phyloP scores from a whole-genome alignment of 2,113 vertebrate genomes.

The Lycaon pictus region DNA sequence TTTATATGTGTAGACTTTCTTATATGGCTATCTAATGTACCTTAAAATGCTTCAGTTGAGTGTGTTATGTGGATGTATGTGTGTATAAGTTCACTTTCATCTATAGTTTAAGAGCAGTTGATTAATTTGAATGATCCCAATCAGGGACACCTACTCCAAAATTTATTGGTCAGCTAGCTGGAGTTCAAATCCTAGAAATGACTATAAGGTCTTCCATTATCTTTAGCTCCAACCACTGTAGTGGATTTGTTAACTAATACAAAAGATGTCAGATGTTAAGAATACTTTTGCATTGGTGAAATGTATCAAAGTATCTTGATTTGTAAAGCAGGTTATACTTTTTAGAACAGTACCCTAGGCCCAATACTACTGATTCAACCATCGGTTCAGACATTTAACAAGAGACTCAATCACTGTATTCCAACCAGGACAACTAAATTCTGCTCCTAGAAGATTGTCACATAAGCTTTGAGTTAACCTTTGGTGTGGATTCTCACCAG shows the following conservation, averaged over 20 bases:
- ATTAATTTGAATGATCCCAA: neutral
- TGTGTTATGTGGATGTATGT: neutral
- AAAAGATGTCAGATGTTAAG: neutral
- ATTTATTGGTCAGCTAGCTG: neutral
- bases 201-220: neutral
- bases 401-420: neutral
- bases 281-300: neutral
- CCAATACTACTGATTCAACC: neutral
- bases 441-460: neutral
- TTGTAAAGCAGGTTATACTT: neutral
- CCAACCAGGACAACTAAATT: neutral
- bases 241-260: neutral
- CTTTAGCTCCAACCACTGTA: neutral
- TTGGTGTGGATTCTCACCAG: neutral
- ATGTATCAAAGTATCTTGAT: neutral
- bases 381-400: neutral
- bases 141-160: neutral
- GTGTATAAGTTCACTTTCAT: neutral
- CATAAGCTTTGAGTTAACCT: neutral
- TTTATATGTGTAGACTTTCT: neutral
- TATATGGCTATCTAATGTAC: neutral
- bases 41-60: neutral
- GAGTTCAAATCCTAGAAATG: neutral
- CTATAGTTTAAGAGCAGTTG: neutral
- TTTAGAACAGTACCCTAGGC: neutral